Conservation (phyloP, 2,797 vertebrate species). For the Microctenopoma steveboyesi region DNA sequence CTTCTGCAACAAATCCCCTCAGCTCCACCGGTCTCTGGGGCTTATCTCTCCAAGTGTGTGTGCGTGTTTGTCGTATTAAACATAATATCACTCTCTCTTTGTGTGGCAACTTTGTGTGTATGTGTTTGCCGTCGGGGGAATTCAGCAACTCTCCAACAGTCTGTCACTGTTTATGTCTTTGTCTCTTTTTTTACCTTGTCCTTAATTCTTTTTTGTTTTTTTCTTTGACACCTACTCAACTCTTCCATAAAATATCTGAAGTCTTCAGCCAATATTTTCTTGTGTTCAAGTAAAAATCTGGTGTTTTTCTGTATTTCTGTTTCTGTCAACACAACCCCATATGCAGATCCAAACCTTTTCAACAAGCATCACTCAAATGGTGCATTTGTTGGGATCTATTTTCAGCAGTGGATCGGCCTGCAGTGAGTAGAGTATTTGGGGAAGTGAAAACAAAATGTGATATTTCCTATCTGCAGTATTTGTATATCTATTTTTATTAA, state of each 20-base stretch:
- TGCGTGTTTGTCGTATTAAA: conserved; percentile 30
- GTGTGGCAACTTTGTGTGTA: conserved; percentile 19
- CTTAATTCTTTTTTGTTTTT: conserved; percentile 4
- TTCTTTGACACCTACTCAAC: neutral
- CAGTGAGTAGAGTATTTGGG: neutral
- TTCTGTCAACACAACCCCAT: neutral
- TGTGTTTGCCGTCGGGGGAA: conserved; percentile 51
- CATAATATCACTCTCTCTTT: conserved; percentile 52
- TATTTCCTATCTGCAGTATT: neutral
- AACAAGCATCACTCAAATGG: neutral
- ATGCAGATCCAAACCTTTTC: neutral
- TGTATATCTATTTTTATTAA: neutral
- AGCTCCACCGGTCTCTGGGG: conserved; percentile 59
- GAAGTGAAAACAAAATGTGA: neutral
- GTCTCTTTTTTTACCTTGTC: conserved; percentile 55
- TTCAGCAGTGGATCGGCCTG: neutral
- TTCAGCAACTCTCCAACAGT: conserved; percentile 59
- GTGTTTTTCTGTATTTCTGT: neutral
- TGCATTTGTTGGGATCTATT: neutral
- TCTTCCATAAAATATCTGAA: conserved; percentile 1
- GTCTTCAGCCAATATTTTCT: neutral
- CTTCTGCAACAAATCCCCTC: conserved; percentile 66
- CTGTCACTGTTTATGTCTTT: conserved; percentile 68
- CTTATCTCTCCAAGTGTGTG: conserved; percentile 44
- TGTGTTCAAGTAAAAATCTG: neutral